A percentile compares a stretch with the other conserved stretches of the same genome.
Conservation (phyloP, 2,888 invertebrate species). For the Cataglyphis cursor region DNA sequence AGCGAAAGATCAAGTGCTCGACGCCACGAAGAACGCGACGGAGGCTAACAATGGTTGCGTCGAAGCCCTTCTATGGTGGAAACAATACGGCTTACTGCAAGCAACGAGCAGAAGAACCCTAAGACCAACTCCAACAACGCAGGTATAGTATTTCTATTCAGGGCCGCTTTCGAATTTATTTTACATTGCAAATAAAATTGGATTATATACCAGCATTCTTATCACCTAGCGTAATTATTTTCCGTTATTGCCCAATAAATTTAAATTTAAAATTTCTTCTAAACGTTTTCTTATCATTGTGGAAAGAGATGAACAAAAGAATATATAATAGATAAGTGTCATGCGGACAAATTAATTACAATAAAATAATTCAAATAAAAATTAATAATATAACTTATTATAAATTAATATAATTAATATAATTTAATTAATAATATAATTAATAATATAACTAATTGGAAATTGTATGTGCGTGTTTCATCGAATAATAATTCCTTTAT, state of each 20-base stretch:
- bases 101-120: conserved; percentile 43
- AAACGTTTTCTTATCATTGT: neutral
- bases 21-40: conserved; percentile 25
- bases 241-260: no score
- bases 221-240: neutral
- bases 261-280: neutral
- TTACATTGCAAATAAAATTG: neutral
- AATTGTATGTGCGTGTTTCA: neutral
- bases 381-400: neutral
- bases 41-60: conserved; percentile 44
- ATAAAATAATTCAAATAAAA: neutral
- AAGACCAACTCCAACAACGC: conserved; percentile 35
- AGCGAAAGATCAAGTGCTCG: conserved; percentile 50
- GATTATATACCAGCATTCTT: neutral
- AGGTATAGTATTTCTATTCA: conserved; percentile 15
- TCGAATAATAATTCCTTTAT: neutral
- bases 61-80: conserved; percentile 44
- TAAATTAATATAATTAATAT: no score
- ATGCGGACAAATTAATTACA: neutral
- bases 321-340: neutral
- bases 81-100: conserved; percentile 48
- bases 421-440: neutral
- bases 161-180: conserved; percentile 15
- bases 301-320: neutral
- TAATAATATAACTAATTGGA: neutral